phyloP scores from a whole-genome alignment of 2,797 vertebrate genomes.

The Manis crassicaudata region DNA sequence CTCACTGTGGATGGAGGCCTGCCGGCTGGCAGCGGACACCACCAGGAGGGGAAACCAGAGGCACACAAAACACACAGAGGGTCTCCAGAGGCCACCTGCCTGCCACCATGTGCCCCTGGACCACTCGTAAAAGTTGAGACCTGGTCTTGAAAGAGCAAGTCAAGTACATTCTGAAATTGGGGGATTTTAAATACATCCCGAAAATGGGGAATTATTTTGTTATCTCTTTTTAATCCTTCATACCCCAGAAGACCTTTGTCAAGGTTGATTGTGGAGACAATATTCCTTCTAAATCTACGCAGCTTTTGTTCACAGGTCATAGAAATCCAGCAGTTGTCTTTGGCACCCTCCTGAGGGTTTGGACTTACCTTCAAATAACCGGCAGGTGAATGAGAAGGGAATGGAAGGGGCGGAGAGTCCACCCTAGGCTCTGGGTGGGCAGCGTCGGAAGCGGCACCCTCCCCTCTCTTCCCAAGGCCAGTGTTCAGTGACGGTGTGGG shows the following conservation, averaged over 20 bases:
- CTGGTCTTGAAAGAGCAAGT: slow-evolving; percentile 7
- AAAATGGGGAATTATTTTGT: neutral
- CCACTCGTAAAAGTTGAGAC: neutral
- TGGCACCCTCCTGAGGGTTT: neutral
- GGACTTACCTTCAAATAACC: neutral
- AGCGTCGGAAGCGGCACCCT: neutral
- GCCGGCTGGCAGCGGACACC: neutral
- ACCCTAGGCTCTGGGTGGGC: neutral
- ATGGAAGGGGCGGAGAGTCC: neutral
- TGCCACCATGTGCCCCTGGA: neutral
- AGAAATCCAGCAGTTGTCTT: neutral
- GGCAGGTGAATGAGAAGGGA: neutral
- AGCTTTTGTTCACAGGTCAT: neutral
- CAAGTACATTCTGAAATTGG: neutral
- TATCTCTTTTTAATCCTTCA: neutral
- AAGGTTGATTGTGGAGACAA: neutral
- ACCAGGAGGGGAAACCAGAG: neutral
- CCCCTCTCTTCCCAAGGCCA: neutral
- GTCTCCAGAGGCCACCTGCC: neutral
- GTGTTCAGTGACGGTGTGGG: neutral
- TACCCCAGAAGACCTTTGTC: neutral
- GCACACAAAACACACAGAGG: fast-evolving
- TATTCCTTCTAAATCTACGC: neutral
- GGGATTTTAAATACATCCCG: neutral
- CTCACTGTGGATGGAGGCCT: neutral